Evolutionary conservation across 2,113 vertebrate species (phyloP), one percentile per base, ranked within the genome.

Genomic region (Gallinago media): DNA sequence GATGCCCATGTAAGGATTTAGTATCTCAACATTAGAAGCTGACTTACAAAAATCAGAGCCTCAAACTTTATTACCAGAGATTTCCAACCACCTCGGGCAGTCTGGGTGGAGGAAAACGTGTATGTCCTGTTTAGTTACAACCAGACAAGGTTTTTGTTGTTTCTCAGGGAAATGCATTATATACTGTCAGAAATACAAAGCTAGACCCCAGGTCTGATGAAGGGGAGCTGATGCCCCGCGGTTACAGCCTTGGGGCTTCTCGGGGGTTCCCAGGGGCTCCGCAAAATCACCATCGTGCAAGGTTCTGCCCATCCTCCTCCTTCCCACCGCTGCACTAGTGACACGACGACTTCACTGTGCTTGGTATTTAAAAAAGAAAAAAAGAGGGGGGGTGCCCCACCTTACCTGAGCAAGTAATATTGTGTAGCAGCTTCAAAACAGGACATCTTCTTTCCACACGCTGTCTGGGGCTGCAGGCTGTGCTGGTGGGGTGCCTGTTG

Each of bases 341-440:
- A 16, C 25, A 55, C 22, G 4, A 11, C 2, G 1, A 23, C 55
- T 36, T 19, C 3, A 5, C 59, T n/a, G 36, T 12, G 66, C 36
- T 52, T 36, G 27, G 8, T 26, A 31, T 31, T 20, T 22, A 27
- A 29, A 14, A 47, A 44, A 59, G 25, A 36, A 11, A 14, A 17
- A 6, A 8, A 8, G 6, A 2, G 2, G 17, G 5, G 8, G 4
- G 0, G 11, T 3, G 17, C 34, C 17, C 3, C 8, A 12, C 18
- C 21, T 15, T 11, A 66, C 17, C 32, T 14, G 47, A 72, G 44
- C 20, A 20, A 27, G 31, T 36, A 32, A 2, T 19, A 2, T 25
- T 50, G 49, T 49, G 52, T 58, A 63, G 63, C 13, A 58, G 3
- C n/a, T 54, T 47, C 29, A 31, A 4, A 55, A 6, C 27, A 47